Conservation (phyloP, 30 jellyfish, hydroid and myxozoan genomes). For the Sanderia malayensis region DNA sequence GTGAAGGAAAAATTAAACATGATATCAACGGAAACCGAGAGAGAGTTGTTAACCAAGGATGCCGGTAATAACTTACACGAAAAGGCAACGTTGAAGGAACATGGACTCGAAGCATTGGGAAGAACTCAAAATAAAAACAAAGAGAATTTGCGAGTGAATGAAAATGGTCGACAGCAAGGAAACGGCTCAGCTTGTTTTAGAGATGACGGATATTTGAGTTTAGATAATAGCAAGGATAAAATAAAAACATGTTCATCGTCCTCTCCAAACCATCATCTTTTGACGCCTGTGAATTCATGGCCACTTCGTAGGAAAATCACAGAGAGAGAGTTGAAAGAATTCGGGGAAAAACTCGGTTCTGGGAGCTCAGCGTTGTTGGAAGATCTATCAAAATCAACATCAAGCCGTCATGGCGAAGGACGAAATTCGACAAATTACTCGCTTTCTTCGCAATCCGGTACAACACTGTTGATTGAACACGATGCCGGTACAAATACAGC, state of each 20-base stretch:
- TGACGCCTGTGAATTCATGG: conserved; percentile 69
- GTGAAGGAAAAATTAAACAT: too few relatives aligned
- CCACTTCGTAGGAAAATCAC: conserved; percentile 60
- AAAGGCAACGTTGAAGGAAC: too few relatives aligned
- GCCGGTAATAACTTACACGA: too few relatives aligned
- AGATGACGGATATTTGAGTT: conserved; percentile 60
- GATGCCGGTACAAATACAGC: background rate
- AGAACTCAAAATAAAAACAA: background rate
- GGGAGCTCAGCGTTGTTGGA: conserved; percentile 34
- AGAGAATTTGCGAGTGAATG: background rate
- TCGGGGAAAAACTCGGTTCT: conserved; percentile 50
- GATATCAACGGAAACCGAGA: too few relatives aligned
- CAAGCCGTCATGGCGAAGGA: background rate
- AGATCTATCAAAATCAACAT: too few relatives aligned
- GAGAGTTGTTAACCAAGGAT: too few relatives aligned
- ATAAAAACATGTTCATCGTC: conserved; percentile 20
- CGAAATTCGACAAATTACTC: conserved; percentile 13
- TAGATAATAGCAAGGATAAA: too few relatives aligned
- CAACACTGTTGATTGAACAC: conserved; percentile 12
- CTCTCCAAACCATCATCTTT: conserved; percentile 9
- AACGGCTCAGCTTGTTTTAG: conserved; percentile 4
- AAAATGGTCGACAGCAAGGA: conserved; percentile 1
- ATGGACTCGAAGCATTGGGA: too few relatives aligned
- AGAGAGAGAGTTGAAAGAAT: conserved; percentile 47
- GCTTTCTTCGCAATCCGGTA: conserved; percentile 24